phyloP scores from a whole-genome alignment of 2,888 invertebrate genomes.

The Sinopyrophorus schimmeli region DNA sequence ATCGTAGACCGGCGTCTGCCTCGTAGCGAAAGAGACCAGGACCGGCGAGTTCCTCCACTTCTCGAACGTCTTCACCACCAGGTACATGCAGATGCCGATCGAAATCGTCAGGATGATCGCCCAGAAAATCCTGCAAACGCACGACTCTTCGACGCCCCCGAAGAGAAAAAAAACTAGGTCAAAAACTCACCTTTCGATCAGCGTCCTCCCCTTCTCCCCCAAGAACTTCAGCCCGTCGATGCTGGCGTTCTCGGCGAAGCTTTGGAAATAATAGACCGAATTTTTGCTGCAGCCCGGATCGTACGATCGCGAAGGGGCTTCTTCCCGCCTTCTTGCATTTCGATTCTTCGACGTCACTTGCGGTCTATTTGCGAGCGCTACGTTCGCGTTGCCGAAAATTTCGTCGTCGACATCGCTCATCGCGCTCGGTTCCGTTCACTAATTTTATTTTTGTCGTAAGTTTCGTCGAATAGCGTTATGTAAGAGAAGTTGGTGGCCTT shows the following conservation, averaged over 20 bases:
- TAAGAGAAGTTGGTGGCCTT: no score
- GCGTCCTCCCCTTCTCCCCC: conserved; percentile 7
- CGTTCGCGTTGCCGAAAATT: not conserved
- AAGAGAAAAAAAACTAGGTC: not conserved
- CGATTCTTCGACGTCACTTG: no score
- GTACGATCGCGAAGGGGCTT: no score
- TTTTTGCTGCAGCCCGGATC: not conserved
- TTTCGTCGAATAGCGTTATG: no score
- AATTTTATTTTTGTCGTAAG: no score
- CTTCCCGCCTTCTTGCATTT: no score
- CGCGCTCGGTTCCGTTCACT: not conserved
- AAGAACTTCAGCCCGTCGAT: conserved; percentile 14
- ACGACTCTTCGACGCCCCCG: no score
- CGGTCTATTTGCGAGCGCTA: no score
- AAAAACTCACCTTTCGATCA: conserved; percentile 5
- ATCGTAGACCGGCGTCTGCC: conserved; percentile 69
- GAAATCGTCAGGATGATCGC: conserved; percentile 64
- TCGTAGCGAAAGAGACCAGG: conserved; percentile 75
- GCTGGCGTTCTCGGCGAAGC: conserved; percentile 1
- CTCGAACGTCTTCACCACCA: conserved; percentile 68
- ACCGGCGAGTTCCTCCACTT: conserved; percentile 77
- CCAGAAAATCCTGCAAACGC: conserved; percentile 54
- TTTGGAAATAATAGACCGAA: conserved; percentile 1
- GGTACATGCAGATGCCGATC: conserved; percentile 62
- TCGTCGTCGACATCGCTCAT: not conserved